Evolutionary conservation across 2,888 invertebrate species (phyloP).

Genomic region (Acronicta psi): DNA sequence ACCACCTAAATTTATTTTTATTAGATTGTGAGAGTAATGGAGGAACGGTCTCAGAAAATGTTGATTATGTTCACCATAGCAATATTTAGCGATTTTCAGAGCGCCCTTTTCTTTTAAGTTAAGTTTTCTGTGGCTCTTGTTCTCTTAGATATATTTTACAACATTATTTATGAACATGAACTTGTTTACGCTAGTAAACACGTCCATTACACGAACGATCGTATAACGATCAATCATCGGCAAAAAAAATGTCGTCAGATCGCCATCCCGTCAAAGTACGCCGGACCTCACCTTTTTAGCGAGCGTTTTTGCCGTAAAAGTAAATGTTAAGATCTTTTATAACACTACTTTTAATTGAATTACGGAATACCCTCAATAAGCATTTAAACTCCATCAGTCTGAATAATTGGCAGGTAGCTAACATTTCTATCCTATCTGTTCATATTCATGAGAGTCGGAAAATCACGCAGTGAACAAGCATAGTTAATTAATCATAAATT

Average conservation of each 20-base stretch:
- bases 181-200: slow-evolving; percentile 15
- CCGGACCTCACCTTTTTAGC: slow-evolving; percentile 10
- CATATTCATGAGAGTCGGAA: slow-evolving; percentile 47
- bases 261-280: slow-evolving; percentile 2
- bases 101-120: neutral
- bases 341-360: slow-evolving; percentile 15
- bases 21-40: no score
- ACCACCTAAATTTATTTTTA: no score
- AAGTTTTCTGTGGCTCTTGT: neutral
- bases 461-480: slow-evolving; percentile 59
- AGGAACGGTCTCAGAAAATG: no score
- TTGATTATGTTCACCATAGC: no score
- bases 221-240: slow-evolving; percentile 62
- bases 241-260: slow-evolving; percentile 62
- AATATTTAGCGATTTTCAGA: no score
- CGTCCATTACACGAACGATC: slow-evolving; percentile 50
- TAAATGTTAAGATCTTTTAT: slow-evolving; percentile 3
- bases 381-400: slow-evolving; percentile 37
- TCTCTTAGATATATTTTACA: neutral
- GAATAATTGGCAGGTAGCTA: slow-evolving; percentile 36
- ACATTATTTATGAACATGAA: slow-evolving; percentile 7
- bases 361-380: slow-evolving; percentile 18
- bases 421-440: slow-evolving; percentile 31
- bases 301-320: neutral
- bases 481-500: slow-evolving; percentile 72